Percentiles rank a stretch among this genome's conserved stretches.
Conservation (phyloP, 2,888 invertebrate species). For the Crepidodera aurea region DNA sequence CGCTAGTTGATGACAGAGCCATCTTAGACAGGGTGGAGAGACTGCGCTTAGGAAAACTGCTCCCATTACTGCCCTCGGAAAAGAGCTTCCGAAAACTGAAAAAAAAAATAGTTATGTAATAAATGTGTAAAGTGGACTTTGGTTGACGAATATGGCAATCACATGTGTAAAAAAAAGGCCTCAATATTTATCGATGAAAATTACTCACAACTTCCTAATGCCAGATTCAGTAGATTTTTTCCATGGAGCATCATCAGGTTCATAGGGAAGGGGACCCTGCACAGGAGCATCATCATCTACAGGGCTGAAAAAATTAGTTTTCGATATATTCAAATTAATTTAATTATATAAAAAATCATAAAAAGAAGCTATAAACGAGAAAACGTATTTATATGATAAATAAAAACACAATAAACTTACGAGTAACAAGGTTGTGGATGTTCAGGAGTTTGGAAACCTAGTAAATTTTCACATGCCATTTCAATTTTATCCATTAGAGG, state of each 20-base stretch:
- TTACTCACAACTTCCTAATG: conserved; percentile 87
- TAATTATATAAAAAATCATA: conserved; percentile 28
- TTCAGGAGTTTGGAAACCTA: conserved; percentile 33
- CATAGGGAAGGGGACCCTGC: conserved; percentile 95
- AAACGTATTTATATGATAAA: conserved; percentile 33
- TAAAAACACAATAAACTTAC: conserved; percentile 45
- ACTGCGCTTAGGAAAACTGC: conserved; percentile 82
- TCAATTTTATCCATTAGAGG: conserved; percentile 50
- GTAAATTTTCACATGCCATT: conserved; percentile 47
- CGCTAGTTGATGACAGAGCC: conserved; percentile 65
- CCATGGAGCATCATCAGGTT: conserved; percentile 98
- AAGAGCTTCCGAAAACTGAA: conserved; percentile 89
- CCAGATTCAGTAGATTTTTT: conserved; percentile 82
- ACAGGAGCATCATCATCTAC: conserved; percentile 86
- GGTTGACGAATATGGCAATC: too few species aligned
- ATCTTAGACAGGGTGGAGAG: conserved; percentile 81
- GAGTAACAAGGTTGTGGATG: conserved; percentile 30
- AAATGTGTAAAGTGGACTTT: too few species aligned
- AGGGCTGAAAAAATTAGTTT: conserved; percentile 54
- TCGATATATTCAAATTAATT: background rate
- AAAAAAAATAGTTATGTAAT: conserved; percentile 47
- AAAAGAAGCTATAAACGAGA: conserved; percentile 10
- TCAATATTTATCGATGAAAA: too few species aligned
- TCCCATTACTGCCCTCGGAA: conserved; percentile 78
- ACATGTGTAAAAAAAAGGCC: too few species aligned